Conservation (phyloP, 2,888 invertebrate species). For the Orthonychiurus folsomi region DNA sequence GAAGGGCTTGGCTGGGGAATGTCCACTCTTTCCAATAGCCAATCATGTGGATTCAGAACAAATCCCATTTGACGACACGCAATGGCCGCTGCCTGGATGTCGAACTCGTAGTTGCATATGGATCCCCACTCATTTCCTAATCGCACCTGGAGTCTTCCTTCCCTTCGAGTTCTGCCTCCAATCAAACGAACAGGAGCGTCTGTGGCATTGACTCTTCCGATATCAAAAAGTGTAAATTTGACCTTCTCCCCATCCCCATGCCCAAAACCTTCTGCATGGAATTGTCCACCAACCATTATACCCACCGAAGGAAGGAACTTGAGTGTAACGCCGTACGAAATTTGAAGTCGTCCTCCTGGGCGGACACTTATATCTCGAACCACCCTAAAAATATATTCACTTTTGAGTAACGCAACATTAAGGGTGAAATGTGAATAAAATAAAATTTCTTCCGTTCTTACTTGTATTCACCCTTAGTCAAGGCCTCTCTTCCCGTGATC, state of each 20-base stretch:
- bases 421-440: no score
- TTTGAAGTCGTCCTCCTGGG: conserved; percentile 80
- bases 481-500: conserved; percentile 78
- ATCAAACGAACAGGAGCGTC: conserved; percentile 65
- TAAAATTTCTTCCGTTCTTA: conserved; percentile 16
- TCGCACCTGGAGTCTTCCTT: conserved; percentile 79
- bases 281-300: conserved; percentile 88
- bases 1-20: conserved; percentile 68
- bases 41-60: conserved; percentile 82
- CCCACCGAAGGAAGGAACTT: conserved; percentile 85
- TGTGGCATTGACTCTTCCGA: conserved; percentile 50
- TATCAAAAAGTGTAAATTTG: conserved; percentile 40
- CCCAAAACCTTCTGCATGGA: conserved; percentile 55
- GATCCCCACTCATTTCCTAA: conserved; percentile 89
- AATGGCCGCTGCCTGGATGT: conserved; percentile 76
- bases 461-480: conserved; percentile 67
- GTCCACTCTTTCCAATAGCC: conserved; percentile 73
- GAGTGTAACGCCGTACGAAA: conserved; percentile 80
- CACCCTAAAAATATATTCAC: conserved; percentile 50
- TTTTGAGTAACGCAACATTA: not conserved
- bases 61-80: conserved; percentile 92
- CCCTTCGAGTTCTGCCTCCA: conserved; percentile 68
- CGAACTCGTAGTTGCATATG: conserved; percentile 95
- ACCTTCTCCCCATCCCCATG: conserved; percentile 37
- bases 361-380: conserved; percentile 87